phyloP scores from a whole-genome alignment of 2,888 invertebrate genomes.

The Pycnomerus fuliginosus region DNA sequence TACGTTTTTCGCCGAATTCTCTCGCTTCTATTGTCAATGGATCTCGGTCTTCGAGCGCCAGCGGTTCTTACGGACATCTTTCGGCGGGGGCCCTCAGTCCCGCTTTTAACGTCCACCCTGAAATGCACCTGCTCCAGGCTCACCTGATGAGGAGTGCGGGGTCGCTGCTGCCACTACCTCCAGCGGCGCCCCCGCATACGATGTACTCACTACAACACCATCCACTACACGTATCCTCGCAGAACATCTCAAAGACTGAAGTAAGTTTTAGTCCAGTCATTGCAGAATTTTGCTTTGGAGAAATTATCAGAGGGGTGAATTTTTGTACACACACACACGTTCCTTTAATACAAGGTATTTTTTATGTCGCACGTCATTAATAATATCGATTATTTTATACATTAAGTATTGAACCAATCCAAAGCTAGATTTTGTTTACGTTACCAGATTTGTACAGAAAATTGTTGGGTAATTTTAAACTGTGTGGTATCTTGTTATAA shows the following conservation, averaged over 20 bases:
- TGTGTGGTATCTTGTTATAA: too few relatives aligned
- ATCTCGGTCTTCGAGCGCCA: conserved; percentile 84
- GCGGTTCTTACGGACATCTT: conserved; percentile 95
- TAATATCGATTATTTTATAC: too few relatives aligned
- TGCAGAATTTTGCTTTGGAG: too few relatives aligned
- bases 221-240: conserved; percentile 46
- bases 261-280: too few relatives aligned
- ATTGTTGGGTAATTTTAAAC: too few relatives aligned
- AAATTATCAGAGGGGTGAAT: too few relatives aligned
- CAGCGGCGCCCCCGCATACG: conserved; percentile 50
- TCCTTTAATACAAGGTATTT: too few relatives aligned
- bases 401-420: too few relatives aligned
- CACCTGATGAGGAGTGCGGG: conserved; percentile 74
- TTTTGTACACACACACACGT: too few relatives aligned
- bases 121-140: conserved; percentile 71
- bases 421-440: too few relatives aligned
- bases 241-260: conserved; percentile 48
- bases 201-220: conserved; percentile 53
- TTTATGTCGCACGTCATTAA: too few relatives aligned
- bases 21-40: conserved; percentile 79
- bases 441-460: too few relatives aligned
- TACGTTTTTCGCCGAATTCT: conserved; percentile 92
- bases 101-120: conserved; percentile 67
- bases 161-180: conserved; percentile 54
- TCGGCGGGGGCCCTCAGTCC: conserved; percentile 93